A percentile compares a stretch with the other conserved stretches of the same genome.
These are phyloP conservation scores for Polypedilum pembai DNA, from an alignment of 1,140 invertebrate species.

Conservation along the genomic window DNA sequence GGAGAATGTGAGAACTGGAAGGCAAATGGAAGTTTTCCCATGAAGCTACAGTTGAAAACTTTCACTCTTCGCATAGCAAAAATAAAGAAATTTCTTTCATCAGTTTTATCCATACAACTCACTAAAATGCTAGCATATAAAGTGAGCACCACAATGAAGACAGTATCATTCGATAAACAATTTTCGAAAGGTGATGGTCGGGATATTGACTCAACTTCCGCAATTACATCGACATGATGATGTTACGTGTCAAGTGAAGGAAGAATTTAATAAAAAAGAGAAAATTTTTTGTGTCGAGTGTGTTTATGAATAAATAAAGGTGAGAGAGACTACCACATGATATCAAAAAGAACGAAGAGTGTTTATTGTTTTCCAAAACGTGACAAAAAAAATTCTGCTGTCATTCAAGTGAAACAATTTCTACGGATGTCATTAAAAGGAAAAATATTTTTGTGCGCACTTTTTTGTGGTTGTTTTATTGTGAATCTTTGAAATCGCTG, in stretches of 20 bases:
- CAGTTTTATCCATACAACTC: background rate
- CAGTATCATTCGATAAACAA: conserved; percentile 12
- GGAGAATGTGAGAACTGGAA: background rate
- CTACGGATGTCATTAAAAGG: too few relatives aligned
- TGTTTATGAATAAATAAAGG: background rate
- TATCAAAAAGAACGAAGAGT: background rate
- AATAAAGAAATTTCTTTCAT: background rate
- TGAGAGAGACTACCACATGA: background rate
- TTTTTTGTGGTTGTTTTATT: too few relatives aligned
- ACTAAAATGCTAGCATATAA: background rate
- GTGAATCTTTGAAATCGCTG: too few relatives aligned
- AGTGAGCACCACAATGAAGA: background rate
- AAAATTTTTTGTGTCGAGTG: background rate
- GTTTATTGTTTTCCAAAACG: background rate
- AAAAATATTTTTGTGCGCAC: too few relatives aligned
- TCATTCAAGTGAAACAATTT: too few relatives aligned
- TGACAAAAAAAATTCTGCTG: background rate
- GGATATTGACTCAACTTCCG: background rate
- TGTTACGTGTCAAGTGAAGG: background rate
- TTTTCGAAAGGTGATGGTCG: conserved; percentile 16
- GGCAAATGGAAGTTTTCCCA: background rate
- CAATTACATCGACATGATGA: background rate
- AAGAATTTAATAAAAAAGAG: background rate
- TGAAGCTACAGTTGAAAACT: background rate
- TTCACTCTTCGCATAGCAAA: background rate